A percentile compares a stretch with the other conserved stretches of the same genome.
Conservation (phyloP, 2,888 invertebrate species). For the Megaustenia siamemsis region DNA sequence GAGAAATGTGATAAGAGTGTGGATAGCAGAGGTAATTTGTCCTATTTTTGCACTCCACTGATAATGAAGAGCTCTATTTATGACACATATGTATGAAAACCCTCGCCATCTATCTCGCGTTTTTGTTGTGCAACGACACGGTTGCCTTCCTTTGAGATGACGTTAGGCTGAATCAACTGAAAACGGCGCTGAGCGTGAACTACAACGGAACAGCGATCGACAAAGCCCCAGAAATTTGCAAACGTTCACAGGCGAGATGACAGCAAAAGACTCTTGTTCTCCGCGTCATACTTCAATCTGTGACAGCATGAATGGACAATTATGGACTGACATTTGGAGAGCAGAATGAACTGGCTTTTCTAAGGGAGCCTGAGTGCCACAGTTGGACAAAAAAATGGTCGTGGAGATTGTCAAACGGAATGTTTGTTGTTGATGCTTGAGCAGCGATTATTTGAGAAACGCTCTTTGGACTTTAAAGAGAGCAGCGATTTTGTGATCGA, state of each 20-base stretch:
- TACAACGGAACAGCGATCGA: not conserved
- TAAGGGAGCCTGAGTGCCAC: not conserved
- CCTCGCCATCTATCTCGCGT: not conserved
- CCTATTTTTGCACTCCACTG: too few species aligned
- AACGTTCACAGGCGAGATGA: not conserved
- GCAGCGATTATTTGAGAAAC: not conserved
- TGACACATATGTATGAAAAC: not conserved
- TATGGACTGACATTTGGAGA: conserved; percentile 9
- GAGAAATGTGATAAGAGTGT: too few species aligned
- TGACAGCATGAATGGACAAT: conserved; percentile 12
- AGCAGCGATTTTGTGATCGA: not conserved
- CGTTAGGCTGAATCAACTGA: not conserved
- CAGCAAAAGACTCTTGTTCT: not conserved
- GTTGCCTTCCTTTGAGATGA: not conserved
- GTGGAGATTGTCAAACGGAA: not conserved
- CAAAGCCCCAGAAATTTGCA: not conserved
- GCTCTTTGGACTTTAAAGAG: not conserved
- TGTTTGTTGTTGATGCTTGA: not conserved
- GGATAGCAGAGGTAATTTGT: too few species aligned
- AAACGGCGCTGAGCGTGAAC: not conserved
- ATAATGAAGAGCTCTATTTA: not conserved
- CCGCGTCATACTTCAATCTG: not conserved
- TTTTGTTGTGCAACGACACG: not conserved
- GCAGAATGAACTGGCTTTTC: not conserved
- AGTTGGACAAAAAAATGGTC: not conserved